Conservation (phyloP, 2,888 invertebrate species). For the Chymomyza amoena region DNA sequence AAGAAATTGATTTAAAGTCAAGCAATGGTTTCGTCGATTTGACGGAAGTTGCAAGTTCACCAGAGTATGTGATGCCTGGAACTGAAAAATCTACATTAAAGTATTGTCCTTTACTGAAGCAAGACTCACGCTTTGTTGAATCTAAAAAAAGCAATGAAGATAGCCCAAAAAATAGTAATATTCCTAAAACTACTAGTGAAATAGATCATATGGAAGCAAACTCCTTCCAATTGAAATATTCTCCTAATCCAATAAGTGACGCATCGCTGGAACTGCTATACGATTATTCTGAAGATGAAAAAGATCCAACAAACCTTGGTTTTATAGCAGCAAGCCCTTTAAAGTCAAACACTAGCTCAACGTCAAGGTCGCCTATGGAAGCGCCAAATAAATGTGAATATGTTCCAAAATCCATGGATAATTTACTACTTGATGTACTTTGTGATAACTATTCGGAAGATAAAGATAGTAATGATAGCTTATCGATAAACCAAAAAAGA, state of each 20-base stretch:
- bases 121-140: not conserved
- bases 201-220: not conserved
- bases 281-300: not conserved
- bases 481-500: too few relatives aligned
- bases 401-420: not conserved
- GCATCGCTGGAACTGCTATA: not conserved
- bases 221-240: not conserved
- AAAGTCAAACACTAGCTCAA: not conserved
- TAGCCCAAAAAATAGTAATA: not conserved
- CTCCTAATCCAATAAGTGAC: not conserved
- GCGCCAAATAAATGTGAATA: not conserved
- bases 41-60: constrained; percentile 18
- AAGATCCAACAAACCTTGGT: not conserved
- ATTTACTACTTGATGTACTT: too few relatives aligned
- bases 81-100: not conserved
- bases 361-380: not conserved
- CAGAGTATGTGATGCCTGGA: not conserved
- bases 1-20: too few relatives aligned
- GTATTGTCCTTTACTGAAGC: too few relatives aligned
- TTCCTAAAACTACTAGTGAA: too few relatives aligned
- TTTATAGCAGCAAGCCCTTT: not conserved
- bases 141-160: not conserved
- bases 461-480: not conserved
- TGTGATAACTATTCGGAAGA: not conserved
- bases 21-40: constrained; percentile 44